Evolutionary conservation across 2,888 invertebrate species (phyloP).

Genomic region (Agrilus biguttatus): DNA sequence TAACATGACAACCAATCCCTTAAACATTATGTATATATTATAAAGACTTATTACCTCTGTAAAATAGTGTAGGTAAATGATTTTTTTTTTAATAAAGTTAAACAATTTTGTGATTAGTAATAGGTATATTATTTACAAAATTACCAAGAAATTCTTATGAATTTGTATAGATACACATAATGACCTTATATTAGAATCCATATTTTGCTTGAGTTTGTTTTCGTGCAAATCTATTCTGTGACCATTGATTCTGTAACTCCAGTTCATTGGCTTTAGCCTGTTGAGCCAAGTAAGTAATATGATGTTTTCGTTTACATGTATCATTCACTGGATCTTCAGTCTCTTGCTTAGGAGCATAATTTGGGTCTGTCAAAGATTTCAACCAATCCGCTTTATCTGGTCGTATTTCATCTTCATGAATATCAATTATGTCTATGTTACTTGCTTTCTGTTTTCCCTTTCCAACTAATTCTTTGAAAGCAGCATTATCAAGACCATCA

Average conservation of each 20-base stretch:
- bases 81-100: too few relatives aligned
- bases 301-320: constrained; percentile 68
- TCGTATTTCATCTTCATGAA: constrained; percentile 66
- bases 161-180: too few relatives aligned
- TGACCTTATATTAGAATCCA: constrained; percentile 4
- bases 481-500: constrained; percentile 35
- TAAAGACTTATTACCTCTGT: too few relatives aligned
- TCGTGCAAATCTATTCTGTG: constrained; percentile 68
- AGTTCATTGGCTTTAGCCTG: constrained; percentile 90
- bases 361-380: constrained; percentile 58
- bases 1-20: constrained; percentile 21
- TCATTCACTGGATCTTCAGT: constrained; percentile 33
- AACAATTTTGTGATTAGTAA: too few relatives aligned
- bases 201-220: constrained; percentile 69
- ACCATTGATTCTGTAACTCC: constrained; percentile 89
- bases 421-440: constrained; percentile 65
- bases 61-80: too few relatives aligned
- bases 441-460: constrained; percentile 46
- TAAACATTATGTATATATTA: too few relatives aligned
- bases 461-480: constrained; percentile 54
- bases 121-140: too few relatives aligned
- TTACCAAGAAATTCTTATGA: too few relatives aligned
- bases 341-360: constrained; percentile 33
- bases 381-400: constrained; percentile 72
- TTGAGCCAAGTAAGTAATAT: constrained; percentile 88